Conservation (phyloP, 2,888 invertebrate genomes). For the Cataglyphis albicans region DNA sequence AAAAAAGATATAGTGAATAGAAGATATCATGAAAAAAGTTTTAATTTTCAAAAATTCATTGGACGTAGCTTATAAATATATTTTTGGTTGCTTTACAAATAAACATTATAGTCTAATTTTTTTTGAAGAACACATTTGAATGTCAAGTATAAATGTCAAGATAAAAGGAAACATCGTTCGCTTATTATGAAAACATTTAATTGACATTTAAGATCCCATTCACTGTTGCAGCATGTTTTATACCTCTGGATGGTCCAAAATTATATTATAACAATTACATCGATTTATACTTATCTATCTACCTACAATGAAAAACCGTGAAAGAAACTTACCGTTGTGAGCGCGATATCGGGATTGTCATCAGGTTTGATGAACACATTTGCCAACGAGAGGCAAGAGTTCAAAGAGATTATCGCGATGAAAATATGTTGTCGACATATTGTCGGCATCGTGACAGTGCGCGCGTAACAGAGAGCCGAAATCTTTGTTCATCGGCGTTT, state of each 20-base stretch:
- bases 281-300: not conserved
- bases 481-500: constrained; percentile 53
- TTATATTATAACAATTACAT: not conserved
- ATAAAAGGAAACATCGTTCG: not conserved
- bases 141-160: not conserved
- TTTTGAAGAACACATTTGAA: not conserved
- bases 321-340: constrained; percentile 58
- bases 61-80: not conserved
- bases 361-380: constrained; percentile 7
- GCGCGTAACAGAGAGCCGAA: constrained; percentile 23
- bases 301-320: not conserved
- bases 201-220: constrained; percentile 21
- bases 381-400: not conserved
- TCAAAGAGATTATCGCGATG: constrained; percentile 6
- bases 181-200: constrained; percentile 19
- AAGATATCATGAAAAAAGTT: not conserved
- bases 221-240: not conserved
- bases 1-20: not conserved
- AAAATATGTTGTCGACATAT: constrained; percentile 14
- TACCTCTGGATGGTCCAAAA: not conserved
- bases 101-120: not conserved
- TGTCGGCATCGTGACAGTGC: constrained; percentile 37
- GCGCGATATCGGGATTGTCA: constrained; percentile 43
- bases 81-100: not conserved
- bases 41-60: not conserved